Evolutionary conservation across 2,888 invertebrate species (phyloP).

Genomic region (Ormyrus rosae): DNA sequence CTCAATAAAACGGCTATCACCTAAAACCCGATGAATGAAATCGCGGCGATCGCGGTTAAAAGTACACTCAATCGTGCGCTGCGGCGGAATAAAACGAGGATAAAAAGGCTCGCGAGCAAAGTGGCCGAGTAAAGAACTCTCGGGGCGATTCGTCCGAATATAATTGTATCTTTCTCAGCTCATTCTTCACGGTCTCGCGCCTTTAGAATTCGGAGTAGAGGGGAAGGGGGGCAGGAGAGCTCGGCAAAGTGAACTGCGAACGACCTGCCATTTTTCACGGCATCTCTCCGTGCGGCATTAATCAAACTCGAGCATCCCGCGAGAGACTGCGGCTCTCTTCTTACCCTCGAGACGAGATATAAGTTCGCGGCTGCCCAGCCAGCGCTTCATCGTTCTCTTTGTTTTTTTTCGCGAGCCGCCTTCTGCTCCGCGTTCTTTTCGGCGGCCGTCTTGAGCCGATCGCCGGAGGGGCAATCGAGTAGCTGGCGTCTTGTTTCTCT

Average conservation of each 20-base stretch:
- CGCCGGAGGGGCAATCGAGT: neutral
- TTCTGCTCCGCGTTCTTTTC: constrained; percentile 7
- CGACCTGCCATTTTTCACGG: constrained; percentile 66
- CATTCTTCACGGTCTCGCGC: constrained; percentile 42
- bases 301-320: constrained; percentile 64
- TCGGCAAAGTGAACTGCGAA: constrained; percentile 56
- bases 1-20: too few species aligned
- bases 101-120: constrained; percentile 9
- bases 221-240: constrained; percentile 2
- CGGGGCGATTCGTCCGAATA: constrained; percentile 49
- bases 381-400: constrained; percentile 25
- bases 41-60: constrained; percentile 4
- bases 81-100: neutral
- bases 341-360: constrained; percentile 42
- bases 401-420: neutral
- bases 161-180: constrained; percentile 45
- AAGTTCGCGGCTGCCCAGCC: constrained; percentile 35
- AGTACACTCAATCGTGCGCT: neutral
- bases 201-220: constrained; percentile 46
- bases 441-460: constrained; percentile 21
- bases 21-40: too few species aligned
- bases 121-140: constrained; percentile 14
- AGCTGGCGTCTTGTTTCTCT: neutral
- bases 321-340: constrained; percentile 34
- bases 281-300: constrained; percentile 63